Evolutionary conservation across 2,113 vertebrate genomes (phyloP), one percentile per base, ranked within the genome.

Genomic region (Montifringilla adamsi): DNA sequence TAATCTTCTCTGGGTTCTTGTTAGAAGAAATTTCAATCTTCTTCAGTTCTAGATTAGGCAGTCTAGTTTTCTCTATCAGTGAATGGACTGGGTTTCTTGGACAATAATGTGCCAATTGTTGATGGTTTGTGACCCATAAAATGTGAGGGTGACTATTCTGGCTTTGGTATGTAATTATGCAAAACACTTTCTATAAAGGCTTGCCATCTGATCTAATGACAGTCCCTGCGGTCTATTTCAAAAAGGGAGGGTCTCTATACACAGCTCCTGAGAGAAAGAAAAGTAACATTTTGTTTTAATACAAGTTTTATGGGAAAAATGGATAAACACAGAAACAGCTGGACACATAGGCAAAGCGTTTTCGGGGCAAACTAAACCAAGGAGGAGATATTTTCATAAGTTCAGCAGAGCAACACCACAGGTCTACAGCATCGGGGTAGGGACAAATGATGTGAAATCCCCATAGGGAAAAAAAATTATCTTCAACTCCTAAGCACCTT

Each of bases 91-190:
- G 99, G 98, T 98, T 98, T 98, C 98, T 98, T 98, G 98, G 99
- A 99, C 98, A 99, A 99, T 99, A 99, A 99, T 99, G 98, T 99
- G 97, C 98, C 99, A 99, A 99, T 99, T 99, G 99, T 99, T 98
- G 98, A 99, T 99, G 99, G 98, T 99, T 99, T 99, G 98, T 99
- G 99, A 99, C 99, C 99, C 99, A 99, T 99, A 99, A 99, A 99
- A 99, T 99, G 98, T 98, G 98, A 99, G 98, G 99, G 99, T 99
- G 99, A 98, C 99, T 99, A 99, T 99, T 98, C 98, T 98, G 99
- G 99, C 99, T 99, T 99, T 99, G 99, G 99, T 99, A 99, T 99
- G 99, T 99, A 99, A 99, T 99, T 99, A 99, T 99, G 99, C 99
- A 99, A 99, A 99, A 99, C 99, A 99, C 99, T 99, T 99, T 98